phyloP scores from a whole-genome alignment of 2,113 vertebrate genomes.

The Mustelus asterias region DNA sequence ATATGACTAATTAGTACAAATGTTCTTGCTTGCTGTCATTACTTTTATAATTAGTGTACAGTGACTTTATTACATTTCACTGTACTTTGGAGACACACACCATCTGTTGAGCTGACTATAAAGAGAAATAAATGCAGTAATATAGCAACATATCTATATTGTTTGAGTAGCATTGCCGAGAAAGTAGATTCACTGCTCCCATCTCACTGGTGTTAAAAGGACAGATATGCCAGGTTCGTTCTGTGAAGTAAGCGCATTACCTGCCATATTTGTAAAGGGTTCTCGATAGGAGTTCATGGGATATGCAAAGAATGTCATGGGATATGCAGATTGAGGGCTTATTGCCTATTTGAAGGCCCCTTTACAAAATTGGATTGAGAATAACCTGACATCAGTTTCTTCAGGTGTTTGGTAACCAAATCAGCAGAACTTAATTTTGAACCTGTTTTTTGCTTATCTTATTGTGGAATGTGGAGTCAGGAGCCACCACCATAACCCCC shows the following conservation, averaged over 20 bases:
- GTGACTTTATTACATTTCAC: background rate
- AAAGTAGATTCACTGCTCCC: background rate
- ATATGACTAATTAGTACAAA: background rate
- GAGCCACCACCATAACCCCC: background rate
- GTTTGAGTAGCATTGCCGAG: background rate
- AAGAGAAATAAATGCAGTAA: background rate
- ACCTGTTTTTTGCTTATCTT: background rate
- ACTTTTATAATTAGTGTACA: background rate
- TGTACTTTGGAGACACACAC: background rate
- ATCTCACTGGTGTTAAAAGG: background rate
- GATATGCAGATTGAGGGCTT: background rate
- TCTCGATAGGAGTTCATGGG: background rate
- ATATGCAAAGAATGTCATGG: background rate
- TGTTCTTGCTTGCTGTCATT: background rate
- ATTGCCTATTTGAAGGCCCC: background rate
- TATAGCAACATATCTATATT: background rate
- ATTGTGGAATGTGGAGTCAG: background rate
- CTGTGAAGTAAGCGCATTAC: background rate
- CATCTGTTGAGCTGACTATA: background rate
- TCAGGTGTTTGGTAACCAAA: background rate
- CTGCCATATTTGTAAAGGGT: background rate
- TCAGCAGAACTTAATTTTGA: background rate
- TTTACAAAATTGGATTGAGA: background rate
- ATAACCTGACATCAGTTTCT: background rate
- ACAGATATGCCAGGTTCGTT: background rate